These are phyloP conservation scores for Zoanthus gigantus DNA, from an alignment of 92 coral and sea anemone species.

Conservation along the genomic window DNA sequence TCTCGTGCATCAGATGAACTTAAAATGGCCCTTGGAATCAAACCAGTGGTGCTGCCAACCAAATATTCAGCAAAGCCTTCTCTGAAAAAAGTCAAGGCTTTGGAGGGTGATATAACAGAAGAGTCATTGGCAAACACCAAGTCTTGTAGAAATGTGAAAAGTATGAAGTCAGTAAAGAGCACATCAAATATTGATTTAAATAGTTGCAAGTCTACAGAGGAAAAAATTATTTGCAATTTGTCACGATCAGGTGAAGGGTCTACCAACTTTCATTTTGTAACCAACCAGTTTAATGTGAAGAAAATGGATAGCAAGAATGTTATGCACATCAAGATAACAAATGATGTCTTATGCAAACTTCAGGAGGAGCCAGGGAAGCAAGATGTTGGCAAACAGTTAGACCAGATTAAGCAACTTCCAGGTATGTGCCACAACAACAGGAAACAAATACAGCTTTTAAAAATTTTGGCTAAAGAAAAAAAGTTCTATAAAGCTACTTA, in stretches of 20 bases:
- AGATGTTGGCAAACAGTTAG: conserved; percentile 26
- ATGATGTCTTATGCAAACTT: conserved; percentile 55
- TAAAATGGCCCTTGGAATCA: conserved; percentile 51
- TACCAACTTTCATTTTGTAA: conserved; percentile 62
- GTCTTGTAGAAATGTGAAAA: background rate
- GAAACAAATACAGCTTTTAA: too few species aligned
- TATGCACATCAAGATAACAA: conserved; percentile 76
- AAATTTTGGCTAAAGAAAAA: too few species aligned
- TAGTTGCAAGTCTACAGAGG: conserved; percentile 39
- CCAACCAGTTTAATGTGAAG: conserved; percentile 64
- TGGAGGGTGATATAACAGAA: background rate
- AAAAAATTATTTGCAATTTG: conserved; percentile 79
- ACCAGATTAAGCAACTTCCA: conserved; percentile 12
- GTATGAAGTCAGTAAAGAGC: conserved; percentile 24
- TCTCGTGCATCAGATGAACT: conserved; percentile 46
- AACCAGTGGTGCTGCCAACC: background rate
- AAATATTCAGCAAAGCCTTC: background rate
- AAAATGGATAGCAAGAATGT: conserved; percentile 85
- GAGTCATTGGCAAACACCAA: background rate
- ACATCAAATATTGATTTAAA: conserved; percentile 21
- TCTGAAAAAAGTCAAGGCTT: background rate
- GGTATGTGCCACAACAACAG: too few species aligned
- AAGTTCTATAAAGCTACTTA: too few species aligned
- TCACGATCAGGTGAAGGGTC: conserved; percentile 58
- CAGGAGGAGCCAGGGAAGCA: conserved; percentile 19